phyloP scores from a whole-genome alignment of 2,888 invertebrate genomes.

The Emmelina monodactyla region DNA sequence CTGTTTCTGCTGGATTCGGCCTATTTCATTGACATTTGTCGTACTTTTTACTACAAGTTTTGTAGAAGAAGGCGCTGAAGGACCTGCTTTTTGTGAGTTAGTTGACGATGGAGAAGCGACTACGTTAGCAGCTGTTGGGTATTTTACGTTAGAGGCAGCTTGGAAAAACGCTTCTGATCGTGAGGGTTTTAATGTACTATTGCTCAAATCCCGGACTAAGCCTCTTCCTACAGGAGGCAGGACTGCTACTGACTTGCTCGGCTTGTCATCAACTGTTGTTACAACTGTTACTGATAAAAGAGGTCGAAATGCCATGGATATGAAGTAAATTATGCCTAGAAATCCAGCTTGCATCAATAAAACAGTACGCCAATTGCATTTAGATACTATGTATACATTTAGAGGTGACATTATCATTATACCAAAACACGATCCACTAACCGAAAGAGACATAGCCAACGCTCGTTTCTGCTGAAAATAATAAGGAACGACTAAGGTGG shows the following conservation, averaged over 20 bases:
- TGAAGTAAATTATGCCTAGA: conserved; percentile 36
- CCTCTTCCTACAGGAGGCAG: conserved; percentile 38
- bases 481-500: conserved; percentile 45
- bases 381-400: conserved; percentile 32
- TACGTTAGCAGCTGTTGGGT: conserved; percentile 23
- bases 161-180: conserved; percentile 27
- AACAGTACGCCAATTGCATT: conserved; percentile 43
- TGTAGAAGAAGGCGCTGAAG: conserved; percentile 31
- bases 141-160: conserved; percentile 26
- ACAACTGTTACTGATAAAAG: conserved; percentile 43
- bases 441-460: conserved; percentile 37
- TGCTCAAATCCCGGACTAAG: conserved; percentile 19
- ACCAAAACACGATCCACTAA: conserved; percentile 43
- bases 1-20: conserved; percentile 38
- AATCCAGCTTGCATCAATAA: conserved; percentile 44
- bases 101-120: background rate
- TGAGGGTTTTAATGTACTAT: conserved; percentile 21
- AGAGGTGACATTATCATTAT: conserved; percentile 38
- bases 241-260: conserved; percentile 44
- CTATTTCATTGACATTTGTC: conserved; percentile 33
- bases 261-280: conserved; percentile 31
- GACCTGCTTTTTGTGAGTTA: conserved; percentile 28
- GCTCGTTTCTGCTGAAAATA: conserved; percentile 49
- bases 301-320: conserved; percentile 43
- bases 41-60: conserved; percentile 35